Evolutionary conservation across 2,888 invertebrate species (phyloP).

Genomic region (Catocala fraxini): DNA sequence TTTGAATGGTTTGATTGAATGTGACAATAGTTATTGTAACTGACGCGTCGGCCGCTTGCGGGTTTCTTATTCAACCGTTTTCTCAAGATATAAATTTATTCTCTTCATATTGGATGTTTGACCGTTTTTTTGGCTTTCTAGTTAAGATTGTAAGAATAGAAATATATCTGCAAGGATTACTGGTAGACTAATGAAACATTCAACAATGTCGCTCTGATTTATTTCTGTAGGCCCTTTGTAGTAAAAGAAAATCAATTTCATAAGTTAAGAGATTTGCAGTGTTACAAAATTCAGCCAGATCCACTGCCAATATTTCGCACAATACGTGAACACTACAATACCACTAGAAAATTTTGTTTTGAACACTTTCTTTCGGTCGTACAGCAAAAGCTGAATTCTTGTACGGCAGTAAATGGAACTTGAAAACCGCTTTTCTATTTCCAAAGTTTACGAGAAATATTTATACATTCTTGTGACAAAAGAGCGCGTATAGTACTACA

Average conservation of each 20-base stretch:
- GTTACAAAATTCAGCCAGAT: constrained; percentile 14
- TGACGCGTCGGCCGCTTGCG: constrained; percentile 64
- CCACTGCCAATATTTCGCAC: constrained; percentile 33
- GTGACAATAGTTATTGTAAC: constrained; percentile 84
- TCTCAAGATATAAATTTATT: constrained; percentile 62
- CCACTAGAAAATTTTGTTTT: constrained; percentile 26
- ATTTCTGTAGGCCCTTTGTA: background rate
- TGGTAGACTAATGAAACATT: constrained; percentile 21
- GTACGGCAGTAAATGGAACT: constrained; percentile 28
- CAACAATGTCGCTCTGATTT: constrained; percentile 12
- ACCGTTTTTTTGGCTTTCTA: constrained; percentile 52
- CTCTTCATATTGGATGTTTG: constrained; percentile 60
- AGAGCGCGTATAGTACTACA: constrained; percentile 26
- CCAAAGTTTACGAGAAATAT: constrained; percentile 48
- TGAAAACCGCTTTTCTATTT: constrained; percentile 40
- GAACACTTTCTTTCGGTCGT: constrained; percentile 38
- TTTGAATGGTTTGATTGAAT: constrained; percentile 84
- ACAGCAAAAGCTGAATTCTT: constrained; percentile 38
- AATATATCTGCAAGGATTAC: constrained; percentile 27
- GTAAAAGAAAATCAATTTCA: background rate
- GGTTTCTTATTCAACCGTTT: constrained; percentile 65
- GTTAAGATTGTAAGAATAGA: constrained; percentile 46
- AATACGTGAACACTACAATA: constrained; percentile 15
- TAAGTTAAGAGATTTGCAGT: constrained; percentile 2
- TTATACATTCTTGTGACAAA: constrained; percentile 53